phyloP scores from a whole-genome alignment of 2,113 vertebrate genomes.

The Eidolon helvum region DNA sequence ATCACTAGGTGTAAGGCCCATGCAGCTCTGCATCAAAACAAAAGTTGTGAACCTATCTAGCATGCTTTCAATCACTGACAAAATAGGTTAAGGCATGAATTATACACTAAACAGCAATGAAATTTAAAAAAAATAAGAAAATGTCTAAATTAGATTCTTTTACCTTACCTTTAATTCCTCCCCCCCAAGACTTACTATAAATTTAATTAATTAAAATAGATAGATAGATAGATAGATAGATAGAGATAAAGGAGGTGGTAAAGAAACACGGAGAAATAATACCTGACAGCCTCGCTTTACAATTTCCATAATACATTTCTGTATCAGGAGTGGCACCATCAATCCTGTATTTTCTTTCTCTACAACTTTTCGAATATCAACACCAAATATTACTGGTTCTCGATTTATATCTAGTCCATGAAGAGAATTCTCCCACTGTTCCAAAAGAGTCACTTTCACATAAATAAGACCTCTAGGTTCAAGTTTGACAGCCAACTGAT shows the following conservation, averaged over 20 bases:
- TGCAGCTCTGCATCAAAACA: not conserved
- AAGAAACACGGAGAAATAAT: constrained; percentile 69
- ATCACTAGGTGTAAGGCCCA: not conserved
- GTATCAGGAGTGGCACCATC: constrained; percentile 94
- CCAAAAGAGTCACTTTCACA: constrained; percentile 95
- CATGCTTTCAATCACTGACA: not conserved
- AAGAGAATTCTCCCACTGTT: constrained; percentile 96
- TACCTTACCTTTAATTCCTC: constrained; percentile 36
- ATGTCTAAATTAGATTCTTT: not conserved
- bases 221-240: not conserved
- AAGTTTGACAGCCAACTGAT: constrained; percentile 95
- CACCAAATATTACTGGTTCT: constrained; percentile 92
- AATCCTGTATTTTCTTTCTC: constrained; percentile 92
- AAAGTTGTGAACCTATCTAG: not conserved
- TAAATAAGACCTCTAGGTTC: constrained; percentile 98
- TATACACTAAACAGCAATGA: not conserved
- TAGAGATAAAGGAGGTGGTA: not conserved
- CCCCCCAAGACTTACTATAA: not conserved
- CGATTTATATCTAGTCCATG: constrained; percentile 84
- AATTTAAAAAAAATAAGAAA: not conserved
- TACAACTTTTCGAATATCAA: constrained; percentile 93
- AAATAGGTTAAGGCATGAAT: not conserved
- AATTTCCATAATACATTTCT: constrained; percentile 96
- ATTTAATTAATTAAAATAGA: not conserved
- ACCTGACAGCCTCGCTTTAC: constrained; percentile 99